Evolutionary conservation across 1,140 invertebrate species (phyloP).

Genomic region (Zaprionus lachaisei): DNA sequence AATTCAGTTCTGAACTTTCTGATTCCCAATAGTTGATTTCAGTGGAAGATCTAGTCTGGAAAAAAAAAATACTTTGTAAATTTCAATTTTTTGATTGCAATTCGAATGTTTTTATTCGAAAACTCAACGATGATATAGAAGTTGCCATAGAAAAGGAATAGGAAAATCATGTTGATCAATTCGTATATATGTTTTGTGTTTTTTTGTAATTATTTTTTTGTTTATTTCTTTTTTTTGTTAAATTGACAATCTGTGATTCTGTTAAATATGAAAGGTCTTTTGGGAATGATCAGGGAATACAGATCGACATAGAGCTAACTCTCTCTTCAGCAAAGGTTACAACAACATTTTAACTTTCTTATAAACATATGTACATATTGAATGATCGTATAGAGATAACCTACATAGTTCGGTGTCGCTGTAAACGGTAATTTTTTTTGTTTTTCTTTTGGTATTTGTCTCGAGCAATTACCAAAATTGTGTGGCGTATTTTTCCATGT

Average conservation of each 20-base stretch:
- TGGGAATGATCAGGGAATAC: slow-evolving; percentile 11
- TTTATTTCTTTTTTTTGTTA: slow-evolving; percentile 36
- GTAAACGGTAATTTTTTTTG: slow-evolving; percentile 30
- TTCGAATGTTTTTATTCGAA: neutral
- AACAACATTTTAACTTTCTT: slow-evolving; percentile 24
- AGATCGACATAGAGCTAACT: slow-evolving; percentile 8
- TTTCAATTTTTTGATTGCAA: neutral
- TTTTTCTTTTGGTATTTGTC: slow-evolving; percentile 20
- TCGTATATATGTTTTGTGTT: slow-evolving; percentile 7
- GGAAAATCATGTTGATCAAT: slow-evolving; percentile 4
- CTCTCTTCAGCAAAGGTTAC: slow-evolving; percentile 14
- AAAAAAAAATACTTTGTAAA: neutral
- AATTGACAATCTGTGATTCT: slow-evolving; percentile 71
- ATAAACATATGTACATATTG: slow-evolving; percentile 7
- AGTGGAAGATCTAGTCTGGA: slow-evolving; percentile 7
- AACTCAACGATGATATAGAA: neutral
- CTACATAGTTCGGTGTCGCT: slow-evolving; percentile 26
- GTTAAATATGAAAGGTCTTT: slow-evolving; percentile 36
- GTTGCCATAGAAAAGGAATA: slow-evolving; percentile 8
- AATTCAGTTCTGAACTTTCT: neutral
- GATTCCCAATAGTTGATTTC: neutral
- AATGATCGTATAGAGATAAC: slow-evolving; percentile 9
- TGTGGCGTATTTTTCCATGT: slow-evolving; percentile 36
- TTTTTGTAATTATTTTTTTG: slow-evolving; percentile 5
- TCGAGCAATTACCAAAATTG: slow-evolving; percentile 7